phyloP scores from a whole-genome alignment of 2,888 invertebrate genomes.

The Spilarctia lutea region DNA sequence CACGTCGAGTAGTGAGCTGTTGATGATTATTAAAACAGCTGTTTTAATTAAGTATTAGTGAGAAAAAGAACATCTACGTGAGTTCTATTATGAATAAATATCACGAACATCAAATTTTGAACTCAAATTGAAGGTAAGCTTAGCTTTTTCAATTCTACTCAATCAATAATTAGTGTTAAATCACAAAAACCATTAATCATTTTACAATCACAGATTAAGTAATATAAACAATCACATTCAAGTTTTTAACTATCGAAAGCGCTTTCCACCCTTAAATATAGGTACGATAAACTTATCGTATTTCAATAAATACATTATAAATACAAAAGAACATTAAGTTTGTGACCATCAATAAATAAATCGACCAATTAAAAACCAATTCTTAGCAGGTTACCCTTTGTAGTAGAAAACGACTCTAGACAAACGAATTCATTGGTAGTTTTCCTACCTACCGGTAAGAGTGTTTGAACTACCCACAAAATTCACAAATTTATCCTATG shows the following conservation, averaged over 20 bases:
- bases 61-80: too few relatives aligned
- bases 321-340: too few relatives aligned
- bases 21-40: too few relatives aligned
- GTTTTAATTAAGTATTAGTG: too few relatives aligned
- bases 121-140: neutral
- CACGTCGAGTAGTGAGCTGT: too few relatives aligned
- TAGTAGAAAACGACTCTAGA: too few relatives aligned
- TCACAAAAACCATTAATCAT: neutral
- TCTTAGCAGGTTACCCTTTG: too few relatives aligned
- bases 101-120: neutral
- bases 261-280: neutral
- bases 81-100: neutral
- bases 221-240: neutral
- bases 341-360: too few relatives aligned
- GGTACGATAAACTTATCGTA: neutral
- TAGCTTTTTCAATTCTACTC: neutral
- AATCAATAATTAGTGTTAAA: neutral
- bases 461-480: neutral
- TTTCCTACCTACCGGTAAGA: neutral
- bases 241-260: neutral
- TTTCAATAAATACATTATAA: too few relatives aligned
- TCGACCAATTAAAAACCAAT: too few relatives aligned
- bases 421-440: too few relatives aligned
- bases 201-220: neutral
- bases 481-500: neutral